Conservation (phyloP, 2,797 vertebrate genomes). For the Urosaurus nigricauda region DNA sequence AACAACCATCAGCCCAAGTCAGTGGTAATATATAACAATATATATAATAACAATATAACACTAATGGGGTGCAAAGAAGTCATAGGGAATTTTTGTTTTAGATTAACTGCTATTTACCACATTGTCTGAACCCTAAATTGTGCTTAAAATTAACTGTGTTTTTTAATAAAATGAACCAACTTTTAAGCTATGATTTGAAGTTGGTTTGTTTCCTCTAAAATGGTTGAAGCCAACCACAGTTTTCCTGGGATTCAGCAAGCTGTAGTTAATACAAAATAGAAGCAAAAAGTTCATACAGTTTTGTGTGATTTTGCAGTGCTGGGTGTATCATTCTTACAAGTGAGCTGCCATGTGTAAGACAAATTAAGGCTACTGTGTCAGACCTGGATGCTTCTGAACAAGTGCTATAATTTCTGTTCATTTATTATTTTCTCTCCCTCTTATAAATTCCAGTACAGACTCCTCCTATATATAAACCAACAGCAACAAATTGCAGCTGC, state of each 20-base stretch:
- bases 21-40: no score
- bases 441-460: constrained; percentile 87
- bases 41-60: no score
- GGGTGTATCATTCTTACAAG: not conserved
- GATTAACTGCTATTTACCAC: not conserved
- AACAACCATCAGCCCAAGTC: no score
- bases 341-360: not conserved
- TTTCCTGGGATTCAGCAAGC: not conserved
- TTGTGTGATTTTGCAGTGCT: not conserved
- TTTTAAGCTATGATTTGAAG: not conserved
- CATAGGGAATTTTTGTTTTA: not conserved
- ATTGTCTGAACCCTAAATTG: not conserved
- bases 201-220: not conserved
- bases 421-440: constrained; percentile 16
- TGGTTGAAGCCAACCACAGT: no score
- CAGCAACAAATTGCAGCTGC: constrained; percentile 91
- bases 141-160: not conserved
- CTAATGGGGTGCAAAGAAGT: no score
- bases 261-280: not conserved
- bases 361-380: no score
- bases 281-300: not conserved
- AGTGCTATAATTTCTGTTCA: not conserved
- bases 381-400: not conserved
- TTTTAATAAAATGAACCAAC: not conserved
- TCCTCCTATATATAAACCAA: constrained; percentile 93